Percentiles rank a stretch among this genome's conserved stretches.
Evolutionary conservation across 1,140 invertebrate species (phyloP).

Genomic region (Sinella curviseta): DNA sequence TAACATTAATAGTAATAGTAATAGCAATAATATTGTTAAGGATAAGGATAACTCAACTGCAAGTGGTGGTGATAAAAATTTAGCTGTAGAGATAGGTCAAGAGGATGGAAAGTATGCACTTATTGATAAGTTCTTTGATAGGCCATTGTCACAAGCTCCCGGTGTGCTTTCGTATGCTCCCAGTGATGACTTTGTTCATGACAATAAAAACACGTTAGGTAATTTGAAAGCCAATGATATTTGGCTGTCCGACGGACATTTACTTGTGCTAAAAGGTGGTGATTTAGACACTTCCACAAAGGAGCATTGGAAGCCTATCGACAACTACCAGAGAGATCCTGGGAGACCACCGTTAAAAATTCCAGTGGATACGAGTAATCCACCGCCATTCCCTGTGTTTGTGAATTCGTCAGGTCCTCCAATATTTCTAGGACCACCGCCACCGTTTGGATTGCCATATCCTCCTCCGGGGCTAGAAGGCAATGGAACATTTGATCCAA

Average conservation of each 20-base stretch:
- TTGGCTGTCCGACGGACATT: slow-evolving; percentile 83
- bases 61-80: slow-evolving; percentile 42
- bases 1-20: neutral
- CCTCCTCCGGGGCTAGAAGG: slow-evolving; percentile 55
- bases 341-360: slow-evolving; percentile 65
- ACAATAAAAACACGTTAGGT: slow-evolving; percentile 65
- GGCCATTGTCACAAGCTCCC: slow-evolving; percentile 65
- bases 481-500: slow-evolving; percentile 61
- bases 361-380: slow-evolving; percentile 70
- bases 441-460: slow-evolving; percentile 53
- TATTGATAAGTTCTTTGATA: slow-evolving; percentile 80
- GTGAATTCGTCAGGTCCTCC: slow-evolving; percentile 74
- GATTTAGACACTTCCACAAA: slow-evolving; percentile 53
- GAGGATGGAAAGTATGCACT: slow-evolving; percentile 84
- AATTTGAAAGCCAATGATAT: slow-evolving; percentile 81
- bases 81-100: slow-evolving; percentile 47
- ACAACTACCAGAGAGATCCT: slow-evolving; percentile 70
- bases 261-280: slow-evolving; percentile 79
- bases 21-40: slow-evolving; percentile 5
- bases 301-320: slow-evolving; percentile 72
- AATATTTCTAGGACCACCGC: slow-evolving; percentile 65
- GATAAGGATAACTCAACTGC: slow-evolving; percentile 25
- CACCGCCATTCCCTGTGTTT: slow-evolving; percentile 80
- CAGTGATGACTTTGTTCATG: slow-evolving; percentile 62
- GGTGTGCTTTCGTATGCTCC: slow-evolving; percentile 78